Percentiles rank a stretch among this genome's conserved stretches.
Conservation (phyloP, 2,797 vertebrate genomes). For the Takifugu rubripes region DNA sequence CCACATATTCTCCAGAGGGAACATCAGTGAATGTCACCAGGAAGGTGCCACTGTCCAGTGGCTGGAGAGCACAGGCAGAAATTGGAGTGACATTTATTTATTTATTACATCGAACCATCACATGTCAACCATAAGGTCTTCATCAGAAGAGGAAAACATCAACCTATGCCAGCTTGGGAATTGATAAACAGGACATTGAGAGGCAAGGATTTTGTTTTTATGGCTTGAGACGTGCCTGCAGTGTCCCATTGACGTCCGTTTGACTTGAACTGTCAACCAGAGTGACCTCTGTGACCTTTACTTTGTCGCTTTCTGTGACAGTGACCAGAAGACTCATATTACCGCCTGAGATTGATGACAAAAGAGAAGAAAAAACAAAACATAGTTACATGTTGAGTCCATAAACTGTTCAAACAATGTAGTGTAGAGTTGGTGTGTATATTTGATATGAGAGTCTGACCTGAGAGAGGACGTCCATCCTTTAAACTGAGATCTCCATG, state of each 20-base stretch:
- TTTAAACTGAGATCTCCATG: slow-evolving; percentile 50
- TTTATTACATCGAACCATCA: too few relatives aligned
- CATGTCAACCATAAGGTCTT: too few relatives aligned
- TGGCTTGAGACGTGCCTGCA: slow-evolving; percentile 20
- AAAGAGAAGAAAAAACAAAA: neutral
- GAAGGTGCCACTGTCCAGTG: slow-evolving; percentile 26
- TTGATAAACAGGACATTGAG: neutral
- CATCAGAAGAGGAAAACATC: too few relatives aligned
- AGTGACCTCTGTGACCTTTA: slow-evolving; percentile 48
- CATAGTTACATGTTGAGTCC: neutral
- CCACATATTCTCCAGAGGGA: slow-evolving; percentile 51
- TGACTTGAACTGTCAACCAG: slow-evolving; percentile 52
- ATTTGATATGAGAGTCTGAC: slow-evolving; percentile 26
- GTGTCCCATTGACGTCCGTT: slow-evolving; percentile 45
- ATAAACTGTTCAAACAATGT: neutral
- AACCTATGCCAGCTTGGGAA: neutral
- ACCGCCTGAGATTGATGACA: slow-evolving; percentile 41
- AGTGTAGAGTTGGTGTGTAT: neutral
- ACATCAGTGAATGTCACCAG: slow-evolving; percentile 55
- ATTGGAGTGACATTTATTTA: neutral
- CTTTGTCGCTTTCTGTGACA: slow-evolving; percentile 54
- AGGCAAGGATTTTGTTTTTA: neutral
- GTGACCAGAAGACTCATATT: slow-evolving; percentile 60
- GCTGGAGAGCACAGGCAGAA: slow-evolving; percentile 29
- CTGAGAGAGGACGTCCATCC: slow-evolving; percentile 57